Evolutionary conservation across 2,113 vertebrate species (phyloP).

Genomic region (Prolemur simus): DNA sequence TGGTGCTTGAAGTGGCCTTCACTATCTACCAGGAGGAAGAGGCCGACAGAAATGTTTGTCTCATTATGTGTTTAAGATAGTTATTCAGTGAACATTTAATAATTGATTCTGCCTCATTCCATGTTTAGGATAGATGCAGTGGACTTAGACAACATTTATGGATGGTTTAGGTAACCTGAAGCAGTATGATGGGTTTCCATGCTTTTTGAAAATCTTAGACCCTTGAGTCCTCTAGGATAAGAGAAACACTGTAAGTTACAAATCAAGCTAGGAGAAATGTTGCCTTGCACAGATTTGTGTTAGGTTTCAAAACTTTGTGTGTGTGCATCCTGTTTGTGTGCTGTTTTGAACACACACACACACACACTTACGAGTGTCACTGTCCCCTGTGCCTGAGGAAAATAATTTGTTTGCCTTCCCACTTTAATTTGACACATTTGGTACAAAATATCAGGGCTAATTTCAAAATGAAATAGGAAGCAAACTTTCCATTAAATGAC

Average conservation of each 20-base stretch:
- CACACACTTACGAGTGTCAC: background rate
- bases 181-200: background rate
- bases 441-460: slow-evolving; percentile 1
- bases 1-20: background rate
- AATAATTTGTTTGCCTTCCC: slow-evolving; percentile 3
- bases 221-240: background rate
- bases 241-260: background rate
- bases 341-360: background rate
- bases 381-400: background rate
- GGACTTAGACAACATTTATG: background rate
- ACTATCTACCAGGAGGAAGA: background rate
- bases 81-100: background rate
- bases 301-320: background rate
- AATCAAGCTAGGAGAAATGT: background rate
- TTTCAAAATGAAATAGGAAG: slow-evolving; percentile 44
- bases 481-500: slow-evolving; percentile 31
- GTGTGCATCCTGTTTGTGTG: too few species aligned
- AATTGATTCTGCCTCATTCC: background rate
- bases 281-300: background rate
- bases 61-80: background rate
- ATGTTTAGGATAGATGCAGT: background rate
- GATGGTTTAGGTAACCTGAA: background rate
- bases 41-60: background rate
- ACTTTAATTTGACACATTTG: background rate
- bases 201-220: background rate